Evolutionary conservation across 1,140 invertebrate species (phyloP), one percentile per base, ranked within the genome.

Genomic region (Probaryconus sp.): DNA sequence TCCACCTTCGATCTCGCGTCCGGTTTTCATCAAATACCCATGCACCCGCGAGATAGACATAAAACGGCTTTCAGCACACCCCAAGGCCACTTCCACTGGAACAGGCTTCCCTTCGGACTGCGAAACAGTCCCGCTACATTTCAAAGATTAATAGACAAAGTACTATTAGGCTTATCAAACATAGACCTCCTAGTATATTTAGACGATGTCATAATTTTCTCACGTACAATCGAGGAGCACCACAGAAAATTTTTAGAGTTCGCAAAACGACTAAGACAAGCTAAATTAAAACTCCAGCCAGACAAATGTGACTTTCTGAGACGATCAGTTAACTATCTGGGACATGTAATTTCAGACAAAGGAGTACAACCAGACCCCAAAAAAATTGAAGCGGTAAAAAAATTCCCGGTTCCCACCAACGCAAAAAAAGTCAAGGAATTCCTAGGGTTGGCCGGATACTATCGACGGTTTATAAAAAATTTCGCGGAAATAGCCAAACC

Each of bases 41-140:
- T 33, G 20, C 7, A 6, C 2, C 11, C 17, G 1, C 1, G 17
- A 9, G 48, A 53, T 16, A 38, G 26, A 26, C 7, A 14, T 2
- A 65, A 55, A 51, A 58, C 45, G 1, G 45, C 26, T 1, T 63
- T 63, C 7, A 9, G 1, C 9, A 50, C 58, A 0, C 33, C 45
- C 0, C 17, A 35, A 5, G 64, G 53, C 0, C 51, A 58, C 28
- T 68, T 7, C 4, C 33, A 50, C 20, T 68, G 11, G 9, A 58
- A 50, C 3, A 21, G 64, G 4, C 1, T 68, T 1, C 43, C 53
- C 1, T 68, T 68, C 9, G 58, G 58, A 2, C 16, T 63, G 0
- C 38, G 33, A 42, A 51, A 50, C 5, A 47, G 45, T 2, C 64
- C 35, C 2, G 53, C 51, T 1, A 58, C 35, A 0, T 68, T 68